These are phyloP conservation scores for Tetrax tetrax DNA, from an alignment of 2,113 vertebrate genomes.

Conservation along the genomic window DNA sequence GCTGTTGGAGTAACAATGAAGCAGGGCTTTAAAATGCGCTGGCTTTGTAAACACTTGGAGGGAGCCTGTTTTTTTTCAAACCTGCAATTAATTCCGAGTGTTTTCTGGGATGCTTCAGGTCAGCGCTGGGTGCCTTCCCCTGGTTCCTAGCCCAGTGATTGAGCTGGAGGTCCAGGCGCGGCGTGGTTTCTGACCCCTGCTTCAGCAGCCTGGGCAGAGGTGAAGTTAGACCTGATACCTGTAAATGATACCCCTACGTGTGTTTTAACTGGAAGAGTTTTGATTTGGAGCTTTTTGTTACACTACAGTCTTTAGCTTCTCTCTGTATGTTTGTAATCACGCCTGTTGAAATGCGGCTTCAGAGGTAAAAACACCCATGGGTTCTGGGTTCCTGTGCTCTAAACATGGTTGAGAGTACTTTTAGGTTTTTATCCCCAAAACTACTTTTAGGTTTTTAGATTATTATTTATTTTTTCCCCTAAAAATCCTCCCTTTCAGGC, in stretches of 20 bases:
- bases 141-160: neutral
- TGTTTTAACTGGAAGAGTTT: neutral
- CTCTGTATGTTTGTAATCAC: neutral
- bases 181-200: neutral
- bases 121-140: neutral
- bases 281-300: neutral
- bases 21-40: slow-evolving; percentile 2
- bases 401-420: neutral
- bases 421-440: neutral
- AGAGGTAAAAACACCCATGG: neutral
- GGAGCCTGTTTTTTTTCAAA: neutral
- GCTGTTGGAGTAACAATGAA: slow-evolving; percentile 43
- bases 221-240: neutral
- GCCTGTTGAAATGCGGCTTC: neutral
- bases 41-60: slow-evolving; percentile 41
- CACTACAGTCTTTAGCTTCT: neutral
- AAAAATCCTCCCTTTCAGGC: neutral
- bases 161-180: neutral
- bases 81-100: neutral
- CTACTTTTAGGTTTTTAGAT: neutral
- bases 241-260: neutral
- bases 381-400: neutral
- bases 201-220: neutral
- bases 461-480: neutral
- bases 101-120: neutral